Conservation (phyloP, 2,888 invertebrate species). For the Eupithecia centaureata region DNA sequence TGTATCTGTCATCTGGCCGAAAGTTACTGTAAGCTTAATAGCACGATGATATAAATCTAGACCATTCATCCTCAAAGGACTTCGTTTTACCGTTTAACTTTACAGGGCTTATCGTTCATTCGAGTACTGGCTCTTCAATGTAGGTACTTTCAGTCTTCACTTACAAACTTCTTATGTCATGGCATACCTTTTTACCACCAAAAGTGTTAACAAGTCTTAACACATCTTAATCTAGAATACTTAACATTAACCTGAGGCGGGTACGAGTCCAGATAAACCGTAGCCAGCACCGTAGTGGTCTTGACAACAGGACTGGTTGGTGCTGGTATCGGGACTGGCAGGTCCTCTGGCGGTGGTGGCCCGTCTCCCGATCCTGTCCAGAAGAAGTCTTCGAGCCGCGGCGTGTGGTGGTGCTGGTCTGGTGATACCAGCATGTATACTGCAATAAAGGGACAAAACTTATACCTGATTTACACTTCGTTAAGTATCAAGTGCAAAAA, state of each 20-base stretch:
- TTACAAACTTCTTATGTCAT: no score
- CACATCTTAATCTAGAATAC: constrained; percentile 37
- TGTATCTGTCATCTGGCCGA: no score
- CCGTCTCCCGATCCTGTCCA: constrained; percentile 96
- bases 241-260: constrained; percentile 68
- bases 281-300: constrained; percentile 88
- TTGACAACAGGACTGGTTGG: constrained; percentile 82
- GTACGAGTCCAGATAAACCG: constrained; percentile 86
- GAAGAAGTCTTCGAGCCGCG: constrained; percentile 92
- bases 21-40: no score
- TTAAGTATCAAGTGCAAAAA: no score
- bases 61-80: not conserved
- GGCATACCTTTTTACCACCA: not conserved
- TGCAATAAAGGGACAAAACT: constrained; percentile 38
- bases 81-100: not conserved
- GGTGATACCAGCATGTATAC: constrained; percentile 74
- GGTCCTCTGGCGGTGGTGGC: constrained; percentile 84
- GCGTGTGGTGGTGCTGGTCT: constrained; percentile 74
- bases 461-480: no score
- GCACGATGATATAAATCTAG: no score
- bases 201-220: not conserved
- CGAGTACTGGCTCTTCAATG: not conserved
- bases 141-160: not conserved
- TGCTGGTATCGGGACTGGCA: constrained; percentile 68
- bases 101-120: no score